Percentiles rank a stretch among this genome's conserved stretches.
Conservation (phyloP, 2,797 vertebrate genomes). For the Mormyrops boulengeri region DNA sequence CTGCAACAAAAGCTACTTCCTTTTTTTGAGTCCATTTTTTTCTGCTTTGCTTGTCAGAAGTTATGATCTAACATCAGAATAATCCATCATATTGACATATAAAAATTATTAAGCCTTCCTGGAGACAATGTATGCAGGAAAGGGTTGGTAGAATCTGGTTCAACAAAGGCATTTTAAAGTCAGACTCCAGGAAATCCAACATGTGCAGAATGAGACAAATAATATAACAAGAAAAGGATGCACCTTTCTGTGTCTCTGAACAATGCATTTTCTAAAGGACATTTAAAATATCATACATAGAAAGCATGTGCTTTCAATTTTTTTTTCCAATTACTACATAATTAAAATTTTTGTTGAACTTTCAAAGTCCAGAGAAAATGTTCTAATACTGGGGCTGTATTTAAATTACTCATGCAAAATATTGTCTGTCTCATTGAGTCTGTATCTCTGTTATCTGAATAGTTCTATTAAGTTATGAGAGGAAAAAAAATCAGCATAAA, state of each 20-base stretch:
- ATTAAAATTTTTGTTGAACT: neutral
- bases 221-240: neutral
- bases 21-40: slow-evolving; percentile 33
- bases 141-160: slow-evolving; percentile 46
- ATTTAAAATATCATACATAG: neutral
- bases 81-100: slow-evolving; percentile 69
- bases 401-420: neutral
- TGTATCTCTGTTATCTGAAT: neutral
- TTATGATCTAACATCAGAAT: slow-evolving; percentile 64
- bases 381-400: neutral
- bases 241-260: neutral
- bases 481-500: neutral
- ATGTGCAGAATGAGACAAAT: slow-evolving; percentile 35
- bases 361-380: neutral
- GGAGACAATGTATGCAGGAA: slow-evolving; percentile 57
- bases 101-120: slow-evolving; percentile 62
- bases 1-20: slow-evolving; percentile 55
- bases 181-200: slow-evolving; percentile 47
- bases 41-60: slow-evolving; percentile 60
- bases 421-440: neutral
- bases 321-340: neutral
- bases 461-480: neutral
- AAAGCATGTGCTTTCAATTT: neutral
- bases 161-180: slow-evolving; percentile 64
- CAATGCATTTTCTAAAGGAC: neutral